Evolutionary conservation across 2,888 invertebrate genomes (phyloP).

Genomic region (Trilocha varians): DNA sequence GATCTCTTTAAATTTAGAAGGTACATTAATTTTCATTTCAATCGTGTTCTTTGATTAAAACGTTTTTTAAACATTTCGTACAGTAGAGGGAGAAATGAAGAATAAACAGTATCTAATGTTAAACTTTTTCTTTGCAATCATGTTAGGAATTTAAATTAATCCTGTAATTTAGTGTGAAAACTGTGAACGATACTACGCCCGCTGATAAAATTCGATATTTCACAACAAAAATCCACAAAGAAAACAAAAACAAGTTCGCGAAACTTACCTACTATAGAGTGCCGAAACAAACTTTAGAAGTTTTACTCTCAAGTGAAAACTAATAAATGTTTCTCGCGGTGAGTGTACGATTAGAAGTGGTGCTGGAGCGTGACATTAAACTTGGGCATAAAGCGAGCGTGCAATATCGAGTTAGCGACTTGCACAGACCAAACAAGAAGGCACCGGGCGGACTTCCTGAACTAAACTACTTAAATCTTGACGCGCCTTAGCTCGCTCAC

Average conservation of each 20-base stretch:
- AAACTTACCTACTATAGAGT: constrained; percentile 33
- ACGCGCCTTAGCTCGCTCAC: constrained; percentile 34
- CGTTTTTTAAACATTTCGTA: too few relatives aligned
- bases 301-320: constrained; percentile 49
- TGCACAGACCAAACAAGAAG: constrained; percentile 50
- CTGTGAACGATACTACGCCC: too few relatives aligned
- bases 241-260: constrained; percentile 8
- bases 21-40: too few relatives aligned
- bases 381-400: constrained; percentile 62
- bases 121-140: too few relatives aligned
- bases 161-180: too few relatives aligned
- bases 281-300: constrained; percentile 41
- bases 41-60: too few relatives aligned
- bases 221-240: constrained; percentile 1
- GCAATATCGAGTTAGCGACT: constrained; percentile 65
- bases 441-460: constrained; percentile 42
- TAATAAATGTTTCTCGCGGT: constrained; percentile 54
- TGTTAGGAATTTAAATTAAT: too few relatives aligned
- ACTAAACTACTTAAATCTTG: constrained; percentile 68
- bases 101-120: too few relatives aligned
- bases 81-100: too few relatives aligned
- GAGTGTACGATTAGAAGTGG: constrained; percentile 31
- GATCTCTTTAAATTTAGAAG: constrained; percentile 7
- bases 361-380: constrained; percentile 48
- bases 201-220: too few relatives aligned